phyloP scores from a whole-genome alignment of 1,140 invertebrate species.

The Bombus sibiricus region DNA sequence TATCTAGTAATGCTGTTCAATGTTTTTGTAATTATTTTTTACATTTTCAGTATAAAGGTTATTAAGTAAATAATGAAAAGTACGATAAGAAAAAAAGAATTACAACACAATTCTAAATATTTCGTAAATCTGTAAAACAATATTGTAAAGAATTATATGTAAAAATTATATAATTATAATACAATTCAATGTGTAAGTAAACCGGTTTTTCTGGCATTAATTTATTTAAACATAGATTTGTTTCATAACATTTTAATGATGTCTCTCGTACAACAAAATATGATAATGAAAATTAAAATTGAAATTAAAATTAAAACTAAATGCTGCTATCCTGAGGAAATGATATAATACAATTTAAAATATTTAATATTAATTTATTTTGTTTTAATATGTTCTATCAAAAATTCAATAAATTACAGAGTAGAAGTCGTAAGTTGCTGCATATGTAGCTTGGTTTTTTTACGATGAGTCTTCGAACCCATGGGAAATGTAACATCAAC shows the following conservation, averaged over 20 bases:
- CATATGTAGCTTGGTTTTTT: background rate
- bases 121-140: background rate
- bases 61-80: background rate
- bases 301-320: background rate
- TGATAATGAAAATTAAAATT: background rate
- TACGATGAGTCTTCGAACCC: slow-evolving; percentile 30
- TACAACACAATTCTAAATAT: background rate
- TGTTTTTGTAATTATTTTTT: background rate
- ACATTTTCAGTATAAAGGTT: background rate
- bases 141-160: background rate
- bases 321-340: background rate
- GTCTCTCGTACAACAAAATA: background rate
- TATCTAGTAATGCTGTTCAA: background rate
- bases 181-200: background rate
- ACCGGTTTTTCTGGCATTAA: background rate
- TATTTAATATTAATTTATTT: background rate
- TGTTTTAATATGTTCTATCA: background rate
- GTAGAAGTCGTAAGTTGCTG: background rate
- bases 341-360: background rate
- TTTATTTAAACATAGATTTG: background rate
- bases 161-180: background rate
- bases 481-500: slow-evolving; percentile 29
- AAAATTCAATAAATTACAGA: background rate
- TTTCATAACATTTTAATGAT: background rate
- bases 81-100: background rate